Evolutionary conservation across 2,113 vertebrate genomes (phyloP), one percentile per base, ranked within the genome.

Genomic region (Romanogobio albipinnatus): DNA sequence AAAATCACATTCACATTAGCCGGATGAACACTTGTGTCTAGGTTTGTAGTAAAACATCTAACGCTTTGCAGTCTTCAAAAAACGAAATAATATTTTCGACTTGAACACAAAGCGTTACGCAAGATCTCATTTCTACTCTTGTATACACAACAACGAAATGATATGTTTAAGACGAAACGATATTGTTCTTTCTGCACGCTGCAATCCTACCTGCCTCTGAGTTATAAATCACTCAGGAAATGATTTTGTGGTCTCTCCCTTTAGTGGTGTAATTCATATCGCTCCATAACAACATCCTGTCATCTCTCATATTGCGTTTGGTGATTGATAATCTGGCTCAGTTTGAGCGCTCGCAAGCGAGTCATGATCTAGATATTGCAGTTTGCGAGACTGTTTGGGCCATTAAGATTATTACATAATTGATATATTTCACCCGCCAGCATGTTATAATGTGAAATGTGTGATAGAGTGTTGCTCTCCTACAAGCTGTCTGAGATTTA

Each of bases 401-500:
- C 79, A 80, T 91, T 90, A 75, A 76, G 85, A 85, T 87, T 71
- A 86, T 86, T 71, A 81, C 76, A 75, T 85, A 86, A 77, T 87
- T 88, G 85, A 90, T 89, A 86, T 87, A 88, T 73, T 89, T 84
- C 86, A 82, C 77, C 76, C 75, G 43, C 68, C 33, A 59, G 86
- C 84, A 80, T 86, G 76, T 93, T 91, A 82, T 80, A 85, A 85
- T 88, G 77, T 86, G 86, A 90, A 90, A 76, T 86, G 76, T 76
- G 26, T 87, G 84, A 88, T 47, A 70, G 85, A 90, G 73, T 89
- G 82, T 87, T 85, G 85, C 82, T 85, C 86, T 87, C 59, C 76
- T 75, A 24, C 81, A 24, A 66, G 66, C 83, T 89, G 87, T 84
- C 51, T 90, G 87, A 88, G 90, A 90, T 91, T 92, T 90, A 89